A percentile compares a stretch with the other conserved stretches of the same genome.
These are phyloP conservation scores for Ochropleura leucogaster DNA, from an alignment of 2,888 invertebrate species.

Conservation along the genomic window DNA sequence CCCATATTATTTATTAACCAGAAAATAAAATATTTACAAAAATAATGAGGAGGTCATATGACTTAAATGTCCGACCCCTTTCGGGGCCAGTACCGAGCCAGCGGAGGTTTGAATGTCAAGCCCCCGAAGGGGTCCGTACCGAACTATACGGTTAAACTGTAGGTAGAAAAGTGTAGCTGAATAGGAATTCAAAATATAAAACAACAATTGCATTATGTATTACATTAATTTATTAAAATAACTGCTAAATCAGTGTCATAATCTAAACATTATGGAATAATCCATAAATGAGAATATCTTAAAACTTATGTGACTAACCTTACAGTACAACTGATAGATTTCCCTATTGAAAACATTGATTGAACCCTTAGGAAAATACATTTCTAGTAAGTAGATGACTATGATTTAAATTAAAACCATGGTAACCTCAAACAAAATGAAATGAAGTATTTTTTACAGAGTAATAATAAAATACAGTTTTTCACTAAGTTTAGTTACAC, in stretches of 20 bases:
- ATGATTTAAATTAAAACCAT: conserved; percentile 49
- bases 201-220: conserved; percentile 58
- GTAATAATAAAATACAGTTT: conserved; percentile 24
- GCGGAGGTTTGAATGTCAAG: too few relatives aligned
- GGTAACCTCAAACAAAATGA: conserved; percentile 16
- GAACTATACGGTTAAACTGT: too few relatives aligned
- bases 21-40: too few relatives aligned
- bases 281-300: conserved; percentile 75
- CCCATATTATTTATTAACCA: too few relatives aligned
- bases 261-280: conserved; percentile 74
- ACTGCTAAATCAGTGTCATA: conserved; percentile 76
- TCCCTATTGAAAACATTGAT: conserved; percentile 64
- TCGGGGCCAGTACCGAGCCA: too few relatives aligned
- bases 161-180: neutral
- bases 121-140: too few relatives aligned
- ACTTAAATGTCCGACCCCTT: too few relatives aligned
- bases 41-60: too few relatives aligned
- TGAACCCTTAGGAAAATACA: conserved; percentile 65
- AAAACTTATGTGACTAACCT: conserved; percentile 76
- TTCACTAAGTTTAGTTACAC: conserved; percentile 8
- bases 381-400: conserved; percentile 56
- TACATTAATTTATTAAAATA: conserved; percentile 80
- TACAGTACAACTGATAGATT: conserved; percentile 67
- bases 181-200: conserved; percentile 34
- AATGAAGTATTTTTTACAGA: conserved; percentile 21